phyloP scores from a whole-genome alignment of 1,140 invertebrate genomes.

The Ctenoplectra terminalis region DNA sequence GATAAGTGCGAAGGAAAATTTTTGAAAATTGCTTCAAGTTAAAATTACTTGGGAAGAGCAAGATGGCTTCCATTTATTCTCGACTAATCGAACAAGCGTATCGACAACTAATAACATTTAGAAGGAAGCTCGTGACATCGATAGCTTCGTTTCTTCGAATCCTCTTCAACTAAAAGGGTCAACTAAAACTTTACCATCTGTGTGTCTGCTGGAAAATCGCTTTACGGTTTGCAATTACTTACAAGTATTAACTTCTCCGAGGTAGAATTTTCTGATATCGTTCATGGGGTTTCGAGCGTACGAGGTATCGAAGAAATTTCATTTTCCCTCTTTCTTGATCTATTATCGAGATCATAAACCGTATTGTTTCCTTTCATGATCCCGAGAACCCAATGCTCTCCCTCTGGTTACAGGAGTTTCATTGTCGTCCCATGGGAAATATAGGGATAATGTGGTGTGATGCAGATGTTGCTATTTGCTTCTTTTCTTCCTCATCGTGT shows the following conservation, averaged over 20 bases:
- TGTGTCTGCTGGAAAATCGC: background rate
- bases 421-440: slow-evolving; percentile 12
- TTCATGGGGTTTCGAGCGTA: background rate
- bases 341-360: slow-evolving; percentile 20
- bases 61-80: no score
- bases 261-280: background rate
- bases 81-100: no score
- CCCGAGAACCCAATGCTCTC: background rate
- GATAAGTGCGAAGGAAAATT: no score
- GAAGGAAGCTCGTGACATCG: background rate
- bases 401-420: background rate
- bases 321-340: background rate
- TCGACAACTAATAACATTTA: background rate
- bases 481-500: background rate
- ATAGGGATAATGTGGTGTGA: slow-evolving; percentile 5
- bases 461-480: slow-evolving; percentile 23
- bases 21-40: no score
- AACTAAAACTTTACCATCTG: background rate
- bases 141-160: background rate
- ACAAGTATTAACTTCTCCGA: background rate
- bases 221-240: background rate
- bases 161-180: background rate
- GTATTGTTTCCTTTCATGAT: slow-evolving; percentile 6
- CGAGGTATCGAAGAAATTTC: background rate
- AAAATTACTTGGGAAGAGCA: no score